Evolutionary conservation across 2,113 vertebrate species (phyloP).

Genomic region (Nanorana parkeri): DNA sequence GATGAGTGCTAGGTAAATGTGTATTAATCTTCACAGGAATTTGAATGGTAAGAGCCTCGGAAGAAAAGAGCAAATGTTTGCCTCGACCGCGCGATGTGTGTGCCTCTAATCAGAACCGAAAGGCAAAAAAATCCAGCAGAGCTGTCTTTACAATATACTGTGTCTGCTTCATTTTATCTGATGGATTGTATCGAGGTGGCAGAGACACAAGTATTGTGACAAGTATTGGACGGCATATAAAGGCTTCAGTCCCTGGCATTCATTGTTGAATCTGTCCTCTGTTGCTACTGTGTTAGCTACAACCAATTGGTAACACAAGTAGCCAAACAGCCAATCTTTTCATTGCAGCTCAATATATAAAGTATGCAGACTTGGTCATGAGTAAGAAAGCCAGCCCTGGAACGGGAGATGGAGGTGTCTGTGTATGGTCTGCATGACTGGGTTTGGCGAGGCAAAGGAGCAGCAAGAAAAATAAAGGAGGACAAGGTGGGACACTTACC

Average conservation of each 20-base stretch:
- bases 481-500: too few relatives aligned
- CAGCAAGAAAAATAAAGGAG: too few relatives aligned
- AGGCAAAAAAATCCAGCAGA: neutral
- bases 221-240: constrained; percentile 16
- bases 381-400: too few relatives aligned
- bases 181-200: neutral
- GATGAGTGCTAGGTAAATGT: constrained; percentile 67
- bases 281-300: too few relatives aligned
- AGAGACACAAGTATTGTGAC: neutral
- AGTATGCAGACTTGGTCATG: too few relatives aligned
- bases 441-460: too few relatives aligned
- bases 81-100: neutral
- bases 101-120: neutral
- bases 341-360: too few relatives aligned
- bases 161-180: constrained; percentile 27
- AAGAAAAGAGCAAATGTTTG: constrained; percentile 2
- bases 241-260: neutral
- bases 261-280: too few relatives aligned
- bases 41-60: neutral
- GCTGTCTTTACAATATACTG: neutral
- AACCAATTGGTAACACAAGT: too few relatives aligned
- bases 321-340: too few relatives aligned
- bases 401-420: too few relatives aligned
- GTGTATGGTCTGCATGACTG: too few relatives aligned
- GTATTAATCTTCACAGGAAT: constrained; percentile 68